phyloP scores from a whole-genome alignment of 2,797 vertebrate genomes.

The Lerista edwardsae region DNA sequence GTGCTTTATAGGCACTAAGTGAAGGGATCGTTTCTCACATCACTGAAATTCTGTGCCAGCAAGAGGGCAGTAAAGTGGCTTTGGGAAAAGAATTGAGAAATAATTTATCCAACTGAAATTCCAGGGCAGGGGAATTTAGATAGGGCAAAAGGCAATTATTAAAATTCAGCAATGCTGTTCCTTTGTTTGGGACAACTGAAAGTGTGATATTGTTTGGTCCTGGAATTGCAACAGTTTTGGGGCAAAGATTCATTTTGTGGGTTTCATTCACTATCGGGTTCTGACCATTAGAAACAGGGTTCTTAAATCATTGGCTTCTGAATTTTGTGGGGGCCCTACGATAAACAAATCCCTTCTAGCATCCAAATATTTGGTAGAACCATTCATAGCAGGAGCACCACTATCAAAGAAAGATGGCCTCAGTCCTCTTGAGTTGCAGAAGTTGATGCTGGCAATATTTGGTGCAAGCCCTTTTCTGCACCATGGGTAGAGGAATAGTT shows the following conservation, averaged over 20 bases:
- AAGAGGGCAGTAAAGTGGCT: slow-evolving; percentile 46
- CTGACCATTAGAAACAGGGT: background rate
- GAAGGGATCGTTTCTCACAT: slow-evolving; percentile 38
- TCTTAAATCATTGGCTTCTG: background rate
- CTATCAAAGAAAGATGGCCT: background rate
- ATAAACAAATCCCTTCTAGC: too few species aligned
- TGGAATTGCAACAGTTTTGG: background rate
- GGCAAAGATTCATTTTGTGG: background rate
- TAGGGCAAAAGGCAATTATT: slow-evolving; percentile 29
- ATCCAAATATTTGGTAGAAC: background rate
- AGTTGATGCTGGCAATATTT: background rate
- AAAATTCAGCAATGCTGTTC: slow-evolving; percentile 4
- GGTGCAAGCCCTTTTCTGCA: background rate
- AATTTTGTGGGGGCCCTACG: background rate
- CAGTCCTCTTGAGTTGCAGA: too few species aligned
- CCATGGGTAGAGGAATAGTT: background rate
- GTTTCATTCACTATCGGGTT: background rate
- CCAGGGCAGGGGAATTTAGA: slow-evolving; percentile 37
- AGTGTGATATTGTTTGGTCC: background rate
- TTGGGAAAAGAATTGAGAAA: slow-evolving; percentile 47
- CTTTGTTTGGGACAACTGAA: background rate
- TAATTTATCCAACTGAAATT: slow-evolving; percentile 57
- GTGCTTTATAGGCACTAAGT: slow-evolving; percentile 44
- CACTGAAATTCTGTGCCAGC: slow-evolving; percentile 51
- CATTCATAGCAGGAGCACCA: background rate